Base-by-base conservation (phyloP, 2,888 invertebrate genomes). In the Stenchaetothrips biformis region DNA sequence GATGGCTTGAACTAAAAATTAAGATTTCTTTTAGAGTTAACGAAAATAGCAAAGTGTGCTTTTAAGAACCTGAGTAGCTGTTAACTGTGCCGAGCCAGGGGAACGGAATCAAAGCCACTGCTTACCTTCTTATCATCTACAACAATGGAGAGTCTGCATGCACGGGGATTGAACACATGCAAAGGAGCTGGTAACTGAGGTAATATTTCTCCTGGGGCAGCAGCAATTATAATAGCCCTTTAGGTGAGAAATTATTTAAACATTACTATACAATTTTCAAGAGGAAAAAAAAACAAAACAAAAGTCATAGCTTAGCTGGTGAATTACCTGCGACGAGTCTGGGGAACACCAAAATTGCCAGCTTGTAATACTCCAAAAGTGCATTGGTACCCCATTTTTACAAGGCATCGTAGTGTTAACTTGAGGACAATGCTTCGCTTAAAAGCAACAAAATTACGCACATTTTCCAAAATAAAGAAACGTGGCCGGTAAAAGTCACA, bases 351-450 rank as follows among this genome's bases (percentile, higher is more conserved):
- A 85, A 94, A 95, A 85, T 92, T 92, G 1, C 95, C 96, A 0
- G 95, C 95, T 87, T 95, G 95, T 18, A 96, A 85, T n/a, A 95
- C 90, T 0, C 94, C 95, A 85, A 95, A 94, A 0, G 94, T 92
- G 83, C 94, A 95, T 87, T 95, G 95, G 85, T 96, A 96, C 0
- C 95, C 95, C 93, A 96, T 95, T 79, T 92, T 90, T 48, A 95
- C 85, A 21, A 96, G 87, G 82, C 94, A 93, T 0, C 93, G 87
- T 59, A 95, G 86, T 0, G 95, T 93, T 83, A 95, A 86, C 87
- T 95, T 95, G 79, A 96, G 87, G 47, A 95, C 93, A 92, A 95
- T 92, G 77, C 92, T 91, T 81, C 90, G 90, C 85, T 95, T 95
- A 86, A 93, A 95, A 0, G 93, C 92, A 0, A 94, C 94, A 86